These are phyloP conservation scores for Agrochola lychnidis DNA, from an alignment of 2,888 invertebrate species.

Conservation along the genomic window DNA sequence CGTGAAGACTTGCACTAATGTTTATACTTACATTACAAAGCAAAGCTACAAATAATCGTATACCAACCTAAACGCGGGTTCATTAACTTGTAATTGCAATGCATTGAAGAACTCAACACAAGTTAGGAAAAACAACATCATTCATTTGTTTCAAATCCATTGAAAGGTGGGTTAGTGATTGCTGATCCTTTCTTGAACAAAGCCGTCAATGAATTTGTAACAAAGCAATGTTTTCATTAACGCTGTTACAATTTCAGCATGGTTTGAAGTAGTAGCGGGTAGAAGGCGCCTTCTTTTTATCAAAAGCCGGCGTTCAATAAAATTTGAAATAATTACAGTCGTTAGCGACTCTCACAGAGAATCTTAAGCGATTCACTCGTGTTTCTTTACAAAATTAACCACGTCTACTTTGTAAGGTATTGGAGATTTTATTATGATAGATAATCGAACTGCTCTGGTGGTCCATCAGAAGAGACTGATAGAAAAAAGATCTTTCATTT, in stretches of 20 bases:
- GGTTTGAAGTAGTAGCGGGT: conserved; percentile 50
- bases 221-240: not conserved
- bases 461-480: conserved; percentile 32
- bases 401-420: conserved; percentile 32
- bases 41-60: conserved; percentile 53
- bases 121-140: not conserved
- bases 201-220: conserved; percentile 27
- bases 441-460: conserved; percentile 47
- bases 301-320: conserved; percentile 64
- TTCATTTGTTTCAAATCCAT: not conserved
- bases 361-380: conserved; percentile 47
- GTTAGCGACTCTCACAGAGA: conserved; percentile 66
- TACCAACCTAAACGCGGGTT: conserved; percentile 56
- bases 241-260: conserved; percentile 1
- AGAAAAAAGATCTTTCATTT: conserved; percentile 14
- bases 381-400: conserved; percentile 55
- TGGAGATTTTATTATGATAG: conserved; percentile 46
- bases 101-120: conserved; percentile 29
- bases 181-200: not conserved
- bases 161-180: not conserved
- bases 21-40: conserved; percentile 38
- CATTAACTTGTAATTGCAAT: conserved; percentile 64
- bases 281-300: conserved; percentile 73
- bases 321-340: conserved; percentile 75
- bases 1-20: conserved; percentile 45